Evolutionary conservation across 2,113 vertebrate species (phyloP), one percentile per base, ranked within the genome.

Genomic region (Plecturocebus donacophilus): DNA sequence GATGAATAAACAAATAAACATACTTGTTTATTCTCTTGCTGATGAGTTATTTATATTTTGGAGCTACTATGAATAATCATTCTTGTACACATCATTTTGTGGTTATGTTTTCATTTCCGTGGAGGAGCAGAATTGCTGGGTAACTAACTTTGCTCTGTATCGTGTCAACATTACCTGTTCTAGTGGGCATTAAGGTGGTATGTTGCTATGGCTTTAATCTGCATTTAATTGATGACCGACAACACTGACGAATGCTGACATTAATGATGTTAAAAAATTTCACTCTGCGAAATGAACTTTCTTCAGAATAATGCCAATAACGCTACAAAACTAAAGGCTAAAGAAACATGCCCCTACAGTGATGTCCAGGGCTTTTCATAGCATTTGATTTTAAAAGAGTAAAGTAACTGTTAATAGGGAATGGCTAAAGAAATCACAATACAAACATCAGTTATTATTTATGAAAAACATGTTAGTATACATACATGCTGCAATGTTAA

Each of bases 271-370:
- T 40, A 40, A 64, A 88, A 56, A 84, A 71, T 35, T 73, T 68
- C 56, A 79, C 47, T 45, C 35, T 83, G 49, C 84, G n/a, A 92
- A 80, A 92, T 61, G 68, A 76, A 88, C 7, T 20, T 21, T 81
- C 93, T 88, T 75, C 35, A 93, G 27, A 95, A 83, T 6, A 88
- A 86, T 77, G 38, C 49, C 21, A 96, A 90, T 61, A 83, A 97
- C 40, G 87, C 64, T 64, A 64, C 3, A 80, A 92, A 92, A 87
- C 27, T 82, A 82, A 71, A 95, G 38, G 73, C 8, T n/a, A 81
- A 58, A 87, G n/a, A 71, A 73, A 77, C 23, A 54, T 40, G 14
- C 30, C 17, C 35, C 17, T 35, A 38, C 20, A 95, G 8, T 38
- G 25, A 80, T n/a, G 9, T 79, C 11, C 19, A 66, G 54, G 27